These are phyloP conservation scores for Struthidea cinerea DNA, from an alignment of 2,113 vertebrate species.

Conservation along the genomic window DNA sequence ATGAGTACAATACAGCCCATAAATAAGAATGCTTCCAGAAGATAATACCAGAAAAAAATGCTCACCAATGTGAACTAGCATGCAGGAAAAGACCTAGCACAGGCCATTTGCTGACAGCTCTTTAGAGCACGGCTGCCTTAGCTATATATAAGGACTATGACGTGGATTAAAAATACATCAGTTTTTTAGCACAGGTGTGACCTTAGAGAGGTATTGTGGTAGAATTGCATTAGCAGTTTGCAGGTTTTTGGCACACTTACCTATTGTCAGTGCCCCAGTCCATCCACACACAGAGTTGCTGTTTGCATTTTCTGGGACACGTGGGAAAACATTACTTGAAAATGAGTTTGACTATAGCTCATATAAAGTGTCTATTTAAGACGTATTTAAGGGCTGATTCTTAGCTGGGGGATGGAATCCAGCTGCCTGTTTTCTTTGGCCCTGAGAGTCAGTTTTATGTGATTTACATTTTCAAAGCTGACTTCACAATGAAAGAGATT, in stretches of 20 bases:
- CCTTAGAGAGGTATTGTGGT: not conserved
- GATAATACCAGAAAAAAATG: not conserved
- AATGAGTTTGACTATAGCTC: not conserved
- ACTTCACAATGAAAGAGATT: not conserved
- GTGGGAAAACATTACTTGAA: not conserved
- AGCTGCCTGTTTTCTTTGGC: constrained; percentile 58
- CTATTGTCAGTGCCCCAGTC: not conserved
- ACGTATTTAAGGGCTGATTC: not conserved
- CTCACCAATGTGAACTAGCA: not conserved
- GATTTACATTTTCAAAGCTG: constrained; percentile 29
- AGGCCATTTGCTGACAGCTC: not conserved
- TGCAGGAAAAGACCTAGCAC: not conserved
- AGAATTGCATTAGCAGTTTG: not conserved
- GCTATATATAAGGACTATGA: not conserved
- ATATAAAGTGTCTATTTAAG: not conserved
- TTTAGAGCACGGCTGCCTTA: not conserved
- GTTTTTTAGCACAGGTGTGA: not conserved
- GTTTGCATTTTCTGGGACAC: not conserved
- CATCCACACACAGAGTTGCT: not conserved
- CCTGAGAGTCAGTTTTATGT: not conserved
- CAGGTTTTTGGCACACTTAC: not conserved
- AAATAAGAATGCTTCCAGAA: not conserved
- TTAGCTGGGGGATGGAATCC: constrained; percentile 34
- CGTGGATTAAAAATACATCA: not conserved
- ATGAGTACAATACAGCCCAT: not conserved